Conservation (phyloP, 2,888 invertebrate species). For the Microctonus brassicae region DNA sequence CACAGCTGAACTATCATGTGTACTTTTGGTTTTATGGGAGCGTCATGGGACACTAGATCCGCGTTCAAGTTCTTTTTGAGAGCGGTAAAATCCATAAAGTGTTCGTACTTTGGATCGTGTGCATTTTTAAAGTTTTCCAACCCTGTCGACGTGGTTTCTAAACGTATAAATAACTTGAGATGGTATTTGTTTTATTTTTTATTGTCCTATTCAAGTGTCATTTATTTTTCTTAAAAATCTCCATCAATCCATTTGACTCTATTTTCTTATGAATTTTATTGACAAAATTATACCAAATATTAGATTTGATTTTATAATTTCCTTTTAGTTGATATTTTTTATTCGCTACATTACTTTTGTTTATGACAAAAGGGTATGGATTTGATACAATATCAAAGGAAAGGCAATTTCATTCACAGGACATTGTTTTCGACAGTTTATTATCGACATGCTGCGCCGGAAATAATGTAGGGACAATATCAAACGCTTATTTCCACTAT, state of each 20-base stretch:
- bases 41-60: neutral
- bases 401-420: constrained; percentile 14
- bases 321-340: too few species aligned
- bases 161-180: constrained; percentile 48
- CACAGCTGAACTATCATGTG: constrained; percentile 10
- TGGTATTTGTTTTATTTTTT: constrained; percentile 52
- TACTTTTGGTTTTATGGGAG: constrained; percentile 19
- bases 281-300: neutral
- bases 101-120: constrained; percentile 49
- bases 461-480: neutral
- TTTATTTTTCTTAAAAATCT: neutral
- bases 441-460: constrained; percentile 1
- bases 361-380: too few species aligned
- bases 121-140: constrained; percentile 58
- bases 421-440: constrained; percentile 30
- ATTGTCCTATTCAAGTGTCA: constrained; percentile 33
- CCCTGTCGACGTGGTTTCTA: constrained; percentile 53
- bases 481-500: neutral
- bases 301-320: too few species aligned
- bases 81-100: constrained; percentile 50
- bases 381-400: too few species aligned
- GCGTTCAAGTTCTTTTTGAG: neutral
- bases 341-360: too few species aligned
- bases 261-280: neutral
- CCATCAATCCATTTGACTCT: neutral